phyloP scores from a whole-genome alignment of 2,888 invertebrate genomes.

The Dione vanillae region DNA sequence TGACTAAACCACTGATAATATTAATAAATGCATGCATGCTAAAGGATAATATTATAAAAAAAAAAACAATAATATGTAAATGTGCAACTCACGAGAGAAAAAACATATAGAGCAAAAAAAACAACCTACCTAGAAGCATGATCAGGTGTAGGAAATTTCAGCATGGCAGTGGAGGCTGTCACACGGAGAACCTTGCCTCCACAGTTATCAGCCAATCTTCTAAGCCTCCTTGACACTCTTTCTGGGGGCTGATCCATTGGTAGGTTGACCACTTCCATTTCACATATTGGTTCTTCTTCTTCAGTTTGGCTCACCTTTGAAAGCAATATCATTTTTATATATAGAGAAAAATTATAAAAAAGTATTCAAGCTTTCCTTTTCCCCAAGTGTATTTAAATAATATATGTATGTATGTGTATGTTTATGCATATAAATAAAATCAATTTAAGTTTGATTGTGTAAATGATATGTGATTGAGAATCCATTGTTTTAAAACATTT shows the following conservation, averaged over 20 bases:
- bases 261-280: constrained; percentile 88
- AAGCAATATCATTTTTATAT: not conserved
- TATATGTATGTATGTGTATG: not conserved
- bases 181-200: constrained; percentile 90
- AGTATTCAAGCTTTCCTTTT: not conserved
- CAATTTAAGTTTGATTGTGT: not conserved
- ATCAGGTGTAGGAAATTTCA: constrained; percentile 88
- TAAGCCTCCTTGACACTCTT: constrained; percentile 85
- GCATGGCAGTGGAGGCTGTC: constrained; percentile 85
- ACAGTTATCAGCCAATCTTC: constrained; percentile 90
- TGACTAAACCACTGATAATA: no score
- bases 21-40: no score
- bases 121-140: constrained; percentile 87
- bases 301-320: constrained; percentile 62
- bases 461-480: not conserved
- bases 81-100: no score
- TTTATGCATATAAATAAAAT: not conserved
- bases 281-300: constrained; percentile 74
- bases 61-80: no score
- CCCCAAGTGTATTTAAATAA: not conserved
- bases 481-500: not conserved
- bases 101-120: not conserved
- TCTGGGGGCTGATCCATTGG: constrained; percentile 85
- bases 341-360: not conserved
- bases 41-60: no score